Base-by-base conservation (phyloP, 2,113 vertebrate species). In the Oreochromis tanganicae region DNA sequence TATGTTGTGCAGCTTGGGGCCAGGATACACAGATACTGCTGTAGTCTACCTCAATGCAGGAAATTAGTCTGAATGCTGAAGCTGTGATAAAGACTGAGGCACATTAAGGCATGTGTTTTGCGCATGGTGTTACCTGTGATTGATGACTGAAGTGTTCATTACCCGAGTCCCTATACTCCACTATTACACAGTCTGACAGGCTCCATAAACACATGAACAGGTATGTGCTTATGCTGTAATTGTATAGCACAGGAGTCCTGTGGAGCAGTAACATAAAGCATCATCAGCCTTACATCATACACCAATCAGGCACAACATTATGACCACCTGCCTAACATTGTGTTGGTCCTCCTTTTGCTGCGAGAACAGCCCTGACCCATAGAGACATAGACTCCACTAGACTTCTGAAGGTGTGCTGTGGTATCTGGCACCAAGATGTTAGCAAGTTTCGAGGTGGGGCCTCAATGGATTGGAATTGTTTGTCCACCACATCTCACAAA, bases 1-100 rank as follows among this genome's bases (percentile, higher is more conserved):
- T 90, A 81, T 86, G 48, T 48, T 88, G 9, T 75, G 83, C 71
- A 86, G 84, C 88, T 71, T 59, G 4, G 61, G 78, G 83, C 87
- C 63, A 86, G 89, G 78, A 88, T 84, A 80, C 88, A 85, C 55
- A 78, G 48, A 68, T 13, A 46, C 36, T 54, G 73, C 12, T 59
- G 38, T 17, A 21, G 3, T 71, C 32, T n/a, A 27, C 46, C 27
- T 63, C 55, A 84, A 46, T 87, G 71, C 66, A 27, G 61, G 50
- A 84, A 87, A 88, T 91, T 56, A 86, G 21, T 29, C 43, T 16
- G 34, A 80, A 82, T 80, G 16, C 59, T 59, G 43, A 21, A 34
- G 54, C 63, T 66, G 41, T 80, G 89, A 84, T 85, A 71, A 89
- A 88, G 29, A 75, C 82, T 11, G 38, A 68, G 78, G 81, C 54